Evolutionary conservation across 2,888 invertebrate species (phyloP).

Genomic region (Portevinia maculata): DNA sequence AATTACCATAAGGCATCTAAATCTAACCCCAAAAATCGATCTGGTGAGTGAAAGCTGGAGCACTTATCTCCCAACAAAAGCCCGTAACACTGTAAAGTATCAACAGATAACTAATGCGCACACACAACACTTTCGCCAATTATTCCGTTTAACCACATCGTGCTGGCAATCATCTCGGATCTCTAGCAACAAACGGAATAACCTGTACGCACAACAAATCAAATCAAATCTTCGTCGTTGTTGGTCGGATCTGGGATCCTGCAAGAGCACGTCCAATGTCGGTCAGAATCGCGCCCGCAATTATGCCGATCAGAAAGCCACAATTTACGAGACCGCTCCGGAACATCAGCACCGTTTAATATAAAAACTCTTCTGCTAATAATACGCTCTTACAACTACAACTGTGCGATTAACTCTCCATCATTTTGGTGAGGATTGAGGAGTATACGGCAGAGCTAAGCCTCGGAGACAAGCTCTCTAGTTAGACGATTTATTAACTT

Average conservation of each 20-base stretch:
- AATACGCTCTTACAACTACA: slow-evolving; percentile 73
- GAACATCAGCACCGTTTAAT: slow-evolving; percentile 69
- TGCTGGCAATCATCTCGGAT: slow-evolving; percentile 46
- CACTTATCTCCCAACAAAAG: slow-evolving; percentile 35
- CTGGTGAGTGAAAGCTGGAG: slow-evolving; percentile 48
- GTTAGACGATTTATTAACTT: slow-evolving; percentile 82
- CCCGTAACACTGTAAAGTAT: neutral
- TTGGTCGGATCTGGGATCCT: slow-evolving; percentile 26
- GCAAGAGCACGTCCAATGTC: slow-evolving; percentile 40
- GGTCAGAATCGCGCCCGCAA: slow-evolving; percentile 57
- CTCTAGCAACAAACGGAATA: slow-evolving; percentile 44
- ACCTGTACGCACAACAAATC: slow-evolving; percentile 53
- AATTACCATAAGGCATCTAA: neutral
- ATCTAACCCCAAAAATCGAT: neutral
- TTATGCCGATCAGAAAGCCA: slow-evolving; percentile 49
- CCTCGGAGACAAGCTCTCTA: slow-evolving; percentile 74
- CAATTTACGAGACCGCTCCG: slow-evolving; percentile 53
- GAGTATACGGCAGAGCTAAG: slow-evolving; percentile 5
- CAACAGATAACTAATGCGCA: slow-evolving; percentile 22
- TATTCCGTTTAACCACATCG: slow-evolving; percentile 71
- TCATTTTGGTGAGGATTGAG: slow-evolving; percentile 48
- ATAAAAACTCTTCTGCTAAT: slow-evolving; percentile 70
- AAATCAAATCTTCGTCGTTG: slow-evolving; percentile 29
- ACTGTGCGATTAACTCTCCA: slow-evolving; percentile 67
- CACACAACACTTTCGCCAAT: slow-evolving; percentile 75